These are phyloP conservation scores for Turritopsis dohrnii DNA, from an alignment of 30 jellyfish, hydroid and myxozoan genomes.

Conservation along the genomic window DNA sequence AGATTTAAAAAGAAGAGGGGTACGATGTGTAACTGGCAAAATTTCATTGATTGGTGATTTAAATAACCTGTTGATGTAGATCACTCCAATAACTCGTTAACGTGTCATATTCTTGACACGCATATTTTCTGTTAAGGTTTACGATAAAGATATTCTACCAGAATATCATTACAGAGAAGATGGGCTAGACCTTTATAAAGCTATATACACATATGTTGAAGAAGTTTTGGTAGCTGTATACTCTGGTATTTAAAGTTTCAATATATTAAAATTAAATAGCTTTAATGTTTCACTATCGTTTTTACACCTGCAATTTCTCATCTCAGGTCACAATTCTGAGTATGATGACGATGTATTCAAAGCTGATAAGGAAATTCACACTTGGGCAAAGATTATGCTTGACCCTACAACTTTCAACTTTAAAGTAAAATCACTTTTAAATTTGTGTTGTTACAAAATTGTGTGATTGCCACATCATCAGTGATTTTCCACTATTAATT, in stretches of 20 bases:
- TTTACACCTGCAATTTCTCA: background rate
- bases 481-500: too few species aligned
- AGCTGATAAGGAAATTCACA: background rate
- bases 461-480: too few species aligned
- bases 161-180: background rate
- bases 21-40: too few species aligned
- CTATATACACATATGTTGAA: background rate
- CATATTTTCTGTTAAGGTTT: background rate
- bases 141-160: background rate
- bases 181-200: background rate
- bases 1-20: background rate
- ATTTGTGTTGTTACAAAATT: background rate
- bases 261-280: too few species aligned
- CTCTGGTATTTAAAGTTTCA: background rate
- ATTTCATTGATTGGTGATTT: too few species aligned
- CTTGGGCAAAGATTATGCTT: background rate
- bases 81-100: too few species aligned
- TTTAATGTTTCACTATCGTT: too few species aligned
- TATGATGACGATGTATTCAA: background rate
- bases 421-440: background rate
- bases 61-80: too few species aligned
- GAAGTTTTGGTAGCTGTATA: background rate
- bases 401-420: background rate
- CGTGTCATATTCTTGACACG: too few species aligned
- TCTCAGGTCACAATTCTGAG: background rate